Evolutionary conservation across 2,888 invertebrate species (phyloP).

Genomic region (Exephanes ischioxanthus): DNA sequence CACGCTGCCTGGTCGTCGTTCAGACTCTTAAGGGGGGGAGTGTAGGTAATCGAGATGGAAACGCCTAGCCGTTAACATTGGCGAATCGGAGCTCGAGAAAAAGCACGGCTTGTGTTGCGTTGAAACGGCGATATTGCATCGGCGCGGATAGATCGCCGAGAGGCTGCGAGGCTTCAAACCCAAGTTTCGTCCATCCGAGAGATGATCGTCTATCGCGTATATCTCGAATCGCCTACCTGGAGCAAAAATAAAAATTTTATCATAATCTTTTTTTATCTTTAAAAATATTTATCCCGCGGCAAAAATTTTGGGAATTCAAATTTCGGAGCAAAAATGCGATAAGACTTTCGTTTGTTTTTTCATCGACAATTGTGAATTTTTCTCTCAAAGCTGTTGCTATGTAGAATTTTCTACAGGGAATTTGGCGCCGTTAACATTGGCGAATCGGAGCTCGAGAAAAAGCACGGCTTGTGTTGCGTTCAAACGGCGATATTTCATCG

Average conservation of each 20-base stretch:
- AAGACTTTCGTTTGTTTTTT: no score
- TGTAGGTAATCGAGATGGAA: constrained; percentile 59
- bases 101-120: constrained; percentile 2
- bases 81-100: constrained; percentile 62
- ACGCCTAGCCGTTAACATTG: constrained; percentile 65
- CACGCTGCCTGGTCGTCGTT: constrained; percentile 18
- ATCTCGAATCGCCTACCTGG: neutral
- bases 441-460: constrained; percentile 62
- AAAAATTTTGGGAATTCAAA: neutral
- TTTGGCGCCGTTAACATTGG: constrained; percentile 52
- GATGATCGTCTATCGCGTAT: neutral
- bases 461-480: constrained; percentile 4
- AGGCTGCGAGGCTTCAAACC: constrained; percentile 13
- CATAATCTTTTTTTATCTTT: neutral
- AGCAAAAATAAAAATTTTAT: constrained; percentile 1
- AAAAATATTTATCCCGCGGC: no score
- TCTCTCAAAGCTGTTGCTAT: neutral
- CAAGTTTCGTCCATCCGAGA: constrained; percentile 4
- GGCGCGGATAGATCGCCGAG: constrained; percentile 3
- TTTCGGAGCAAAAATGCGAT: neutral
- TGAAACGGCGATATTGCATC: constrained; percentile 22
- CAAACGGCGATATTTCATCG: no score
- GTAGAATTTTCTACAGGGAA: neutral
- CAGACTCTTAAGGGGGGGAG: constrained; percentile 31
- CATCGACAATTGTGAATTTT: neutral